phyloP scores from a whole-genome alignment of 1,140 invertebrate genomes.

The Drosophila yakuba region DNA sequence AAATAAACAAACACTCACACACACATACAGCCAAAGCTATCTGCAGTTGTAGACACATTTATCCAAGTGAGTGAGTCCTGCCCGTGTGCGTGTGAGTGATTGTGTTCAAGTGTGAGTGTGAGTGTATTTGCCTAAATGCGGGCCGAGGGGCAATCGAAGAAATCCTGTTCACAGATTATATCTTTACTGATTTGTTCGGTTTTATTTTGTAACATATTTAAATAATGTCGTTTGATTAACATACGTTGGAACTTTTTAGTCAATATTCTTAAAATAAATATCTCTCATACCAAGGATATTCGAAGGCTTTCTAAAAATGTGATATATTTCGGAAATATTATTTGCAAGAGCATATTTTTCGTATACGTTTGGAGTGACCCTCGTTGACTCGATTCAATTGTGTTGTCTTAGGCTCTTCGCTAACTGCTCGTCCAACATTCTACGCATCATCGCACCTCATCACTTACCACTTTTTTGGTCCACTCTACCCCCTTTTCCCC shows the following conservation, averaged over 20 bases:
- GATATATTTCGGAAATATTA: not conserved
- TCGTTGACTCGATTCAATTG: conserved; percentile 26
- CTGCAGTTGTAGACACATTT: conserved; percentile 70
- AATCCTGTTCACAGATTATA: not conserved
- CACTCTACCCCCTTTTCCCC: not conserved
- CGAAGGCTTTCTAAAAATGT: too few species aligned
- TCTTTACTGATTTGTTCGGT: too few species aligned
- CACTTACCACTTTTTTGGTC: conserved; percentile 22
- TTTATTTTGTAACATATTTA: too few species aligned
- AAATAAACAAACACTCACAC: conserved; percentile 37
- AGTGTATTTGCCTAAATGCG: conserved; percentile 39
- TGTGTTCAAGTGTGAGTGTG: conserved; percentile 9
- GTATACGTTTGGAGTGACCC: not conserved
- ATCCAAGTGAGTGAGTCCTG: conserved; percentile 69
- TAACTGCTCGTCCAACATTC: conserved; percentile 51
- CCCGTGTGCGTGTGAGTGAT: conserved; percentile 13
- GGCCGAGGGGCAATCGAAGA: conserved; percentile 16
- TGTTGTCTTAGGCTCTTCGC: conserved; percentile 42
- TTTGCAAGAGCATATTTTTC: not conserved
- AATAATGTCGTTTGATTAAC: too few species aligned
- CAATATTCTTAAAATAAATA: too few species aligned
- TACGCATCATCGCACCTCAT: conserved; percentile 48
- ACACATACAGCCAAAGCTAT: conserved; percentile 8
- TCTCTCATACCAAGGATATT: too few species aligned
- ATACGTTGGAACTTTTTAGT: too few species aligned